Percentiles rank a stretch among this genome's conserved stretches.
phyloP scores from a whole-genome alignment of 2,888 invertebrate genomes.

The Phanerotoma sp. region DNA sequence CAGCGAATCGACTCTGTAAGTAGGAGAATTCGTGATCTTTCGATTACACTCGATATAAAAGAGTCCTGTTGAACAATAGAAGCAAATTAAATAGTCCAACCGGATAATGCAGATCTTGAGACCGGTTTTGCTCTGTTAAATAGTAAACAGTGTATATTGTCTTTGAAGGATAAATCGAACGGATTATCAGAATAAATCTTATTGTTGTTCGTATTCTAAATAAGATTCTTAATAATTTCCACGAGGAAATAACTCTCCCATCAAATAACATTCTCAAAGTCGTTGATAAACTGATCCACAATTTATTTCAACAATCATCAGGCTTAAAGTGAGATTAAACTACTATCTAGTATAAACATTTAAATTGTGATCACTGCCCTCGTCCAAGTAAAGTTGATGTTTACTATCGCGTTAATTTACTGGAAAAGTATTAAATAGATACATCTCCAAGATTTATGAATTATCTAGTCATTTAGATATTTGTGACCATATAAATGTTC shows the following conservation, averaged over 20 bases:
- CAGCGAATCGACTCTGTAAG: conserved; percentile 41
- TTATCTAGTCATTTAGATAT: too few species aligned
- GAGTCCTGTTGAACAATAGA: conserved; percentile 11
- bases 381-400: background rate
- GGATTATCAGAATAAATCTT: conserved; percentile 7
- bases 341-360: background rate
- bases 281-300: too few species aligned
- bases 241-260: too few species aligned
- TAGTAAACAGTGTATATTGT: conserved; percentile 6
- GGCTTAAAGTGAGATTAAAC: too few species aligned
- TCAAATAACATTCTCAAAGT: too few species aligned
- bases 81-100: conserved; percentile 13
- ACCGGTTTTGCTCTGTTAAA: conserved; percentile 16
- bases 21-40: conserved; percentile 22
- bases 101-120: conserved; percentile 21
- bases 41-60: background rate
- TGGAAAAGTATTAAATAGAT: too few species aligned
- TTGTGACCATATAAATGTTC: too few species aligned
- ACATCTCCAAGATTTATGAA: too few species aligned
- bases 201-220: background rate
- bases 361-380: background rate
- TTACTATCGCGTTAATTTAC: too few species aligned
- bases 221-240: background rate
- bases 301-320: too few species aligned
- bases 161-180: conserved; percentile 9